Conservation (phyloP, 2,797 vertebrate species). For the Morelia viridis region DNA sequence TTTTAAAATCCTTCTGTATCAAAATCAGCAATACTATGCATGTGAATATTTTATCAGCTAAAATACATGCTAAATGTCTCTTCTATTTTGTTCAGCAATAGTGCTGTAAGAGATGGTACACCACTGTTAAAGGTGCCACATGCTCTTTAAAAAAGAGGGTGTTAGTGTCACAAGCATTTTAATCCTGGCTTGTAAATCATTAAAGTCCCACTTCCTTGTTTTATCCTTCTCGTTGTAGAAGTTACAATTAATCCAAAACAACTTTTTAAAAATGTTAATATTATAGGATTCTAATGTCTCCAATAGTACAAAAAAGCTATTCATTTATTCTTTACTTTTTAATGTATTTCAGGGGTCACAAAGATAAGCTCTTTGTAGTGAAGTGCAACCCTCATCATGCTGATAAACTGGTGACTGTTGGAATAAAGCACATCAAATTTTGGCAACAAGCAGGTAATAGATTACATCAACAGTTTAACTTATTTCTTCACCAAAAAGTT, state of each 20-base stretch:
- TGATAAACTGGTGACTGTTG: conserved; percentile 92
- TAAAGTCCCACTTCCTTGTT: not conserved
- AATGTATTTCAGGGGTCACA: conserved; percentile 82
- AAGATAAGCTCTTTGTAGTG: conserved; percentile 93
- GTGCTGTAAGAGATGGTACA: not conserved
- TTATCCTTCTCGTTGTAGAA: not conserved
- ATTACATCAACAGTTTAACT: conserved; percentile 17
- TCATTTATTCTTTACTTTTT: conserved; percentile 6
- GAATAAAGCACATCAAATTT: conserved; percentile 97
- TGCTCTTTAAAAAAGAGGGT: not conserved
- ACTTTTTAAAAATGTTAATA: not conserved
- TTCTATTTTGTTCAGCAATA: not conserved
- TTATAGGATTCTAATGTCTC: not conserved
- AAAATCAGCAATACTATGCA: not conserved
- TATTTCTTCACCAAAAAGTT: not conserved
- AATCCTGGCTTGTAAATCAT: not conserved
- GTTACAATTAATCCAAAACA: not conserved
- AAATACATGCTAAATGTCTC: not conserved
- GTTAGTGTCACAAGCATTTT: not conserved
- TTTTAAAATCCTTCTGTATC: not conserved
- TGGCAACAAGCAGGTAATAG: conserved; percentile 94
- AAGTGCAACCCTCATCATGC: conserved; percentile 90
- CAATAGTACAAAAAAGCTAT: not conserved
- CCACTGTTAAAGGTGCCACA: not conserved
- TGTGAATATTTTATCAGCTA: not conserved